Evolutionary conservation across 2,797 vertebrate species (phyloP).

Genomic region (Neopelma chrysocephalum): DNA sequence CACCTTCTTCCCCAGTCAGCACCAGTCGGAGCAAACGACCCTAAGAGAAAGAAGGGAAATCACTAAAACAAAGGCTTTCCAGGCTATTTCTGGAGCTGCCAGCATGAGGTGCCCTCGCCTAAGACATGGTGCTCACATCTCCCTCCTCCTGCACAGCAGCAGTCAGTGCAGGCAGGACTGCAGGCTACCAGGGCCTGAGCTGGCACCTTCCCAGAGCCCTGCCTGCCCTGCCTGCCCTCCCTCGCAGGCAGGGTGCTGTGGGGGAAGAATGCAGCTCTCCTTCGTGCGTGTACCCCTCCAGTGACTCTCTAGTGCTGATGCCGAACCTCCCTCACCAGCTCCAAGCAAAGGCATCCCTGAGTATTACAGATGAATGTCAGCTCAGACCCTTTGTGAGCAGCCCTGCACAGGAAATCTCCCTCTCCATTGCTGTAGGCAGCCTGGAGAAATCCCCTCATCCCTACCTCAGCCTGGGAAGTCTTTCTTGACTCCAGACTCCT

Average conservation of each 20-base stretch:
- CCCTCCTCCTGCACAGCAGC: not conserved
- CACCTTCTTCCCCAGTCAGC: not conserved
- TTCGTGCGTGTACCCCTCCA: accelerated
- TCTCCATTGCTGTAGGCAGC: not conserved
- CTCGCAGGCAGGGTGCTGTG: not conserved
- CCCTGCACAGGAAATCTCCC: not conserved
- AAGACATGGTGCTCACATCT: conserved; percentile 36
- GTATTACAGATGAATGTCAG: not conserved
- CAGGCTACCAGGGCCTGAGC: conserved; percentile 16
- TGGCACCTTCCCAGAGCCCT: conserved; percentile 11
- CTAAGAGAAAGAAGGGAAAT: not conserved
- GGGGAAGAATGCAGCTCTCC: not conserved
- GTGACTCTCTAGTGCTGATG: not conserved
- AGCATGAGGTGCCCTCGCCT: conserved; percentile 70
- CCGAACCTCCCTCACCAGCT: not conserved
- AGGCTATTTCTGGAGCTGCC: conserved; percentile 62
- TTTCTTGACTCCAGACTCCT: not conserved
- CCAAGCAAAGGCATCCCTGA: not conserved
- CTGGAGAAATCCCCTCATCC: not conserved
- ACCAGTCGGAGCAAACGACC: not conserved
- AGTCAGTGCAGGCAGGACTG: not conserved
- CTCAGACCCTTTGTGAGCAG: conserved; percentile 31
- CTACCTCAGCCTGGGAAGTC: not conserved
- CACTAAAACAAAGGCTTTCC: conserved; percentile 52
- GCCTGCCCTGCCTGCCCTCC: not conserved